Evolutionary conservation across 2,888 invertebrate species (phyloP), one percentile per base, ranked within the genome.

Genomic region (Torymus texanus): DNA sequence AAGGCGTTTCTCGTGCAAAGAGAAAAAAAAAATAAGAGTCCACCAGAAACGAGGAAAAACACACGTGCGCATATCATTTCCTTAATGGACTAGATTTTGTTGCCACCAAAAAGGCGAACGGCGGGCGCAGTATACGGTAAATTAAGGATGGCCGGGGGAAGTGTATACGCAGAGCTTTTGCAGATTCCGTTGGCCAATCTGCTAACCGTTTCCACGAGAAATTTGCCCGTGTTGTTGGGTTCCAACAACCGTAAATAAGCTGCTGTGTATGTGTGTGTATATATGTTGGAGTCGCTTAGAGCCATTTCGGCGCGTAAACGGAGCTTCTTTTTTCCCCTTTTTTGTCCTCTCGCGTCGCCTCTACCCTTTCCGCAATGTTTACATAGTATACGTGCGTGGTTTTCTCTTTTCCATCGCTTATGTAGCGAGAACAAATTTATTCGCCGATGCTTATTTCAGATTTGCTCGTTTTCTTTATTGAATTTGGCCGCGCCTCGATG

Each of bases 161-260:
- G 50, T 18, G 65, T 14, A 24, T 13, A 18, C 24, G 29, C 10
- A 11, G 3, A 61, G 74, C 56, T 65, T 74, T 50, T 51, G 51
- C 66, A 53, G 10, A 59, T 59, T 51, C 16, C 73, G 79, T 80
- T 81, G 75, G 79, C 77, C 82, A 82, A 83, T 77, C 82, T 63
- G 82, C 82, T 82, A 83, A 85, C 82, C 83, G 82, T 81, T 84
- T 82, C 75, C 80, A 21, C 50, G 76, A 76, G 81, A 79, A 83
- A 71, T 81, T 79, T 66, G 79, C 77, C 18, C 62, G 55, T 73
- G 68, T 75, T 79, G 82, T 78, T 82, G 81, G 65, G 80, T 70
- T 82, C 75, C 79, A 82, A 82, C 82, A 71, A 65, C 76, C 75
- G 73, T 73, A 78, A 78, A 78, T 74, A 78, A 78, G 62, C 24